phyloP scores from a whole-genome alignment of 2,797 vertebrate genomes.

The Rachycentron canadum region DNA sequence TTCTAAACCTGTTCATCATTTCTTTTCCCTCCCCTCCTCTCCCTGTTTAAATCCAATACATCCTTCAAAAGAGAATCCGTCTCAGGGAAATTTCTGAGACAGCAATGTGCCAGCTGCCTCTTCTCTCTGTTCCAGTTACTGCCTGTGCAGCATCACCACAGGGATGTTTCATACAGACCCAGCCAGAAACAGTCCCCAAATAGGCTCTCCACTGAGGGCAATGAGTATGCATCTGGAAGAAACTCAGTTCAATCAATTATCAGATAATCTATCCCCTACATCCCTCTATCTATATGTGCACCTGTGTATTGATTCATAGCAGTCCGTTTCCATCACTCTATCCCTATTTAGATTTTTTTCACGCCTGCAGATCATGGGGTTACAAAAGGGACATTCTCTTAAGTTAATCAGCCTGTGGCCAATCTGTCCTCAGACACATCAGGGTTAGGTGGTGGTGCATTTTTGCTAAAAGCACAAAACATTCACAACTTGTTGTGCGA shows the following conservation, averaged over 20 bases:
- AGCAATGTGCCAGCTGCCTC: slow-evolving; percentile 64
- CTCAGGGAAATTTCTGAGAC: slow-evolving; percentile 35
- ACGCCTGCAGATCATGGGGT: slow-evolving; percentile 11
- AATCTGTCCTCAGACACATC: slow-evolving; percentile 13
- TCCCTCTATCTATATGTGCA: slow-evolving; percentile 50
- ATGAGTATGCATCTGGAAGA: slow-evolving; percentile 56
- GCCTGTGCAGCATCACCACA: slow-evolving; percentile 46
- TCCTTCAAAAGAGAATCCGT: slow-evolving; percentile 59
- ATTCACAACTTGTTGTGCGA: slow-evolving; percentile 20
- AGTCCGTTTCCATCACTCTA: slow-evolving; percentile 23
- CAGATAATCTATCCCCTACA: slow-evolving; percentile 42
- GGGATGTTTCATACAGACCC: slow-evolving; percentile 48
- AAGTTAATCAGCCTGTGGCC: slow-evolving; percentile 20
- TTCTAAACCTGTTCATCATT: slow-evolving; percentile 42
- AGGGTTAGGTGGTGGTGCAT: background rate
- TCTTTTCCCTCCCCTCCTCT: background rate
- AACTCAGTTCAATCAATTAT: slow-evolving; percentile 60
- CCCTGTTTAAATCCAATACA: slow-evolving; percentile 53
- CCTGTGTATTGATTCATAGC: slow-evolving; percentile 55
- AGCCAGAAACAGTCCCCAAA: slow-evolving; percentile 52
- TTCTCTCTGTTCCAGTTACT: slow-evolving; percentile 43
- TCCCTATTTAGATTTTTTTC: slow-evolving; percentile 26
- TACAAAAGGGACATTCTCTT: slow-evolving; percentile 19
- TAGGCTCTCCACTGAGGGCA: slow-evolving; percentile 35
- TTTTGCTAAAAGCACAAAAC: slow-evolving; percentile 2